A percentile compares a stretch with the other conserved stretches of the same genome.
Conservation (phyloP, 2,113 vertebrate genomes). For the Setophaga coronata region DNA sequence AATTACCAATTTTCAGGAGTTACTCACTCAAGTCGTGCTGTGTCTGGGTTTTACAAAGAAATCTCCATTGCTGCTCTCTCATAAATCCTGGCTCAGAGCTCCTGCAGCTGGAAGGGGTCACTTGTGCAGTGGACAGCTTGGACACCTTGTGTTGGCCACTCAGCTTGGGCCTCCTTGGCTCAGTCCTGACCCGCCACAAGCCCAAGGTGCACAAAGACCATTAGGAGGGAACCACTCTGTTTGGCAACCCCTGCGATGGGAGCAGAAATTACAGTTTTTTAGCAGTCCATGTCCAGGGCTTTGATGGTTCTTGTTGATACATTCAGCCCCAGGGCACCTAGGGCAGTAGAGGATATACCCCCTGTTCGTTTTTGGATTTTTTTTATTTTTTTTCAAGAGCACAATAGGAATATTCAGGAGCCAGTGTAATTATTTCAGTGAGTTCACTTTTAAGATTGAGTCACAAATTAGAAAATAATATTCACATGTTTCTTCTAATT, state of each 20-base stretch:
- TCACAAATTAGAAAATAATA: slow-evolving; percentile 82
- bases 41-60: slow-evolving; percentile 30
- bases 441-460: slow-evolving; percentile 77
- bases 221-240: neutral
- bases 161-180: neutral
- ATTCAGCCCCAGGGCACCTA: slow-evolving; percentile 1
- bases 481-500: slow-evolving; percentile 78
- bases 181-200: neutral
- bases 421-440: slow-evolving; percentile 81
- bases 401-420: slow-evolving; percentile 73
- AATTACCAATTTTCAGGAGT: slow-evolving; percentile 77
- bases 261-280: neutral
- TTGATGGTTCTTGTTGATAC: slow-evolving; percentile 58
- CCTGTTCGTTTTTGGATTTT: neutral
- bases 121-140: neutral
- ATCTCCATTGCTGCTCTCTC: neutral
- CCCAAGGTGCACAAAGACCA: neutral
- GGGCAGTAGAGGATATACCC: neutral
- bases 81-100: slow-evolving; percentile 39
- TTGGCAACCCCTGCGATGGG: neutral
- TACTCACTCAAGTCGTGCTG: slow-evolving; percentile 68
- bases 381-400: slow-evolving; percentile 22
- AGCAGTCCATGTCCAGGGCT: neutral
- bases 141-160: neutral
- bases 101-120: neutral